A percentile compares a stretch with the other conserved stretches of the same genome.
Conservation (phyloP, 2,797 vertebrate species). For the Myotis daubentonii region DNA sequence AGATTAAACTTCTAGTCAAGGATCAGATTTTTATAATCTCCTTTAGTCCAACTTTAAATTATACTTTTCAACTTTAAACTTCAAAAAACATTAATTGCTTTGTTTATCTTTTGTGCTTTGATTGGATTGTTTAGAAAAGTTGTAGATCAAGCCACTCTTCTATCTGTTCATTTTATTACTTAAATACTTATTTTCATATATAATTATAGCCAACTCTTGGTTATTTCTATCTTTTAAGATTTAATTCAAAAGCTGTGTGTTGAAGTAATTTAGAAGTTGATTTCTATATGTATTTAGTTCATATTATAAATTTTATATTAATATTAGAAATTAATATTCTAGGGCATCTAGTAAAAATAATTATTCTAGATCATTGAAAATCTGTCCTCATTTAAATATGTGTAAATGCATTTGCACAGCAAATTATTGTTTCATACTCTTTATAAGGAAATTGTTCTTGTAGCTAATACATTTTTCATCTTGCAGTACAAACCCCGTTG, state of each 20-base stretch:
- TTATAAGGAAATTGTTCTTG: constrained; percentile 49
- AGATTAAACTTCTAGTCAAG: constrained; percentile 66
- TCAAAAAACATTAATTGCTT: constrained; percentile 53
- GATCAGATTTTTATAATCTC: constrained; percentile 65
- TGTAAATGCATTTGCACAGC: constrained; percentile 30
- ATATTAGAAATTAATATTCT: constrained; percentile 36
- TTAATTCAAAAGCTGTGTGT: constrained; percentile 47
- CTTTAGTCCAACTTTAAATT: constrained; percentile 54
- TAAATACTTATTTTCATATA: constrained; percentile 63
- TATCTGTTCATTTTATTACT: constrained; percentile 53
- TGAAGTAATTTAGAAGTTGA: constrained; percentile 52
- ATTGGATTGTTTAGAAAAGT: constrained; percentile 63
- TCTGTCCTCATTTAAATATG: constrained; percentile 57
- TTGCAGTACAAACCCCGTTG: background rate
- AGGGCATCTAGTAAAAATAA: constrained; percentile 38
- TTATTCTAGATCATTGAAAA: background rate
- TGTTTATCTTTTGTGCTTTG: constrained; percentile 45
- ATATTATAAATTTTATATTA: constrained; percentile 52
- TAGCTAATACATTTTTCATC: constrained; percentile 51
- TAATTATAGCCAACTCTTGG: constrained; percentile 77
- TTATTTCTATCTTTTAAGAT: constrained; percentile 73
- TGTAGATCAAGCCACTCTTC: constrained; percentile 31
- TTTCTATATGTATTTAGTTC: constrained; percentile 48
- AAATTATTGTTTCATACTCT: constrained; percentile 29
- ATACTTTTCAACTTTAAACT: constrained; percentile 15